Conservation (phyloP, 2,797 vertebrate genomes). For the Catostomus latipinnis region DNA sequence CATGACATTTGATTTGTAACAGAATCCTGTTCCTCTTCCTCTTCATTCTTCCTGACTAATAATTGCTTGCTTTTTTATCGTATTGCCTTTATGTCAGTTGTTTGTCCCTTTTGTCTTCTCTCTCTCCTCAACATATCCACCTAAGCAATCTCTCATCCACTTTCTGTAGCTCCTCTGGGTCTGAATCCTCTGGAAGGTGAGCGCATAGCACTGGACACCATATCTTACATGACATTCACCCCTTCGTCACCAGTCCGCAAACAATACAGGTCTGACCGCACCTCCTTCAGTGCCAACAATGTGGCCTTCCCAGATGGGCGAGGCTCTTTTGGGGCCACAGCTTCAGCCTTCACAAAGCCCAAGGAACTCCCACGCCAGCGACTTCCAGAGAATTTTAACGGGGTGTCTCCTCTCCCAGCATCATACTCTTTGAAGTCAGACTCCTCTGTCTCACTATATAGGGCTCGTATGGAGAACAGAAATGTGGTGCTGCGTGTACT, state of each 20-base stretch:
- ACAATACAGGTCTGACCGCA: slow-evolving; percentile 40
- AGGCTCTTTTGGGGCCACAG: slow-evolving; percentile 16
- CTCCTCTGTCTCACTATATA: slow-evolving; percentile 73
- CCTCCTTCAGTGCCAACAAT: slow-evolving; percentile 20
- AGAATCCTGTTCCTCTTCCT: no score
- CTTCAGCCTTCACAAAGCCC: neutral
- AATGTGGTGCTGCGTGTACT: slow-evolving; percentile 81
- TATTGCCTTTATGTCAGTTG: neutral
- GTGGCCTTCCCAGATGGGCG: slow-evolving; percentile 18
- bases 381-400: slow-evolving; percentile 79
- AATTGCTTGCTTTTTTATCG: neutral
- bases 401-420: slow-evolving; percentile 70
- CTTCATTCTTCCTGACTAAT: no score
- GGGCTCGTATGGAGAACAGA: slow-evolving; percentile 81
- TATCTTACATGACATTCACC: slow-evolving; percentile 76
- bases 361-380: slow-evolving; percentile 77
- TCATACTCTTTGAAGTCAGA: slow-evolving; percentile 74
- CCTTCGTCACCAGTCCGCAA: slow-evolving; percentile 38
- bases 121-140: no score
- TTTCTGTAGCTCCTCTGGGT: slow-evolving; percentile 73
- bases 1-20: neutral
- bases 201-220: slow-evolving; percentile 75
- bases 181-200: slow-evolving; percentile 80
- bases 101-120: neutral
- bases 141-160: neutral